Conservation (phyloP, 92 coral and sea anemone genomes). For the Bergia sp. region DNA sequence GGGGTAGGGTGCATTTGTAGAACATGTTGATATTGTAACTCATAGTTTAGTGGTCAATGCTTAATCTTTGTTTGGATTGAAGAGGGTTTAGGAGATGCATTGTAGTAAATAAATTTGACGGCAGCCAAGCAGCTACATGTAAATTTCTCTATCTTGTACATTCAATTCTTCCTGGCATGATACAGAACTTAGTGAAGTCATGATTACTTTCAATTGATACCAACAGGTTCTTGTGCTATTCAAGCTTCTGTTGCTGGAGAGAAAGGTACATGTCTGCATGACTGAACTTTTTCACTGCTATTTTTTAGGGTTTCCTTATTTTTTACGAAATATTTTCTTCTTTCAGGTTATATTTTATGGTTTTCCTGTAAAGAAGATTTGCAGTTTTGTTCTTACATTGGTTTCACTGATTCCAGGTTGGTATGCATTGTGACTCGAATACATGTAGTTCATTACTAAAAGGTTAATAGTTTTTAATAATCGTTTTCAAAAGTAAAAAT, state of each 20-base stretch:
- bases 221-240: conserved; percentile 77
- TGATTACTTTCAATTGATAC: background rate
- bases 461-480: background rate
- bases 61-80: no score
- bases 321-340: background rate
- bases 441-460: background rate
- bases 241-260: conserved; percentile 81
- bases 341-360: conserved; percentile 81
- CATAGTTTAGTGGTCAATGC: background rate
- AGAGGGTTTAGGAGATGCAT: no score
- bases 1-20: no score
- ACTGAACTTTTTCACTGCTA: background rate
- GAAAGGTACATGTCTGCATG: conserved; percentile 51
- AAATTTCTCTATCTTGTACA: background rate
- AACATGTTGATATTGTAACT: no score
- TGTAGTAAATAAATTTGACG: no score
- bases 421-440: conserved; percentile 6
- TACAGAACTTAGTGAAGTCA: no score
- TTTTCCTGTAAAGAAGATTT: conserved; percentile 69
- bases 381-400: conserved; percentile 70
- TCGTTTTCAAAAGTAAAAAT: no score
- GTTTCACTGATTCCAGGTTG: conserved; percentile 84
- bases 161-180: background rate
- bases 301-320: background rate
- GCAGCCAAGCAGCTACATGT: background rate